Evolutionary conservation across 2,797 vertebrate species (phyloP).

Genomic region (Macropodus opercularis): DNA sequence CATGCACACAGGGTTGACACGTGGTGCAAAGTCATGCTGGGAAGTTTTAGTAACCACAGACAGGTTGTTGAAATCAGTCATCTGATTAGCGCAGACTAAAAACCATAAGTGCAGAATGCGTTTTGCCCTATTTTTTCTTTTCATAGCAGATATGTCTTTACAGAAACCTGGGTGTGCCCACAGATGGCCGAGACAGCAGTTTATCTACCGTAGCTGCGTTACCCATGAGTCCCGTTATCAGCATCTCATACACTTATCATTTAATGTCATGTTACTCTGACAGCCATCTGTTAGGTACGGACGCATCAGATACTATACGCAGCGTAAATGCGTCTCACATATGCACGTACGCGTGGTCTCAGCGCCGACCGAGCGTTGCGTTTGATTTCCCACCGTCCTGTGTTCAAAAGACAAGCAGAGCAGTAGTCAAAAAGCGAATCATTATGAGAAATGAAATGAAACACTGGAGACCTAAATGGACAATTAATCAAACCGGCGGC

Average conservation of each 20-base stretch:
- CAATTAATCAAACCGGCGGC: conserved; percentile 3
- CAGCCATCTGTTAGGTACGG: conserved; percentile 25
- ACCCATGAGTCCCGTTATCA: too few species aligned
- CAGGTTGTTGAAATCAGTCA: conserved; percentile 13
- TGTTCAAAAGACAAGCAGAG: conserved; percentile 2
- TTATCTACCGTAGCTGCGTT: not conserved
- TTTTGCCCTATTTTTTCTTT: not conserved
- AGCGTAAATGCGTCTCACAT: too few species aligned
- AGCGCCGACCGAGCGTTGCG: too few species aligned
- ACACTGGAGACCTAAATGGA: not conserved
- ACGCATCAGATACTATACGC: too few species aligned
- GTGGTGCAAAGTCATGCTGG: conserved; percentile 6
- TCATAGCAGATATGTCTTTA: too few species aligned
- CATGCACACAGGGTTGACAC: conserved; percentile 9
- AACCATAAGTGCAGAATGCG: too few species aligned
- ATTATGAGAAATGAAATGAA: not conserved
- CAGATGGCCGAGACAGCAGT: not conserved
- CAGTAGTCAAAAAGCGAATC: conserved; percentile 12
- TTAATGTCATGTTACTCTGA: too few species aligned
- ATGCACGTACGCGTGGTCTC: too few species aligned
- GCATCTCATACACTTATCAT: too few species aligned
- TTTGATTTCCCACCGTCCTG: not conserved
- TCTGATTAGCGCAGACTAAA: conserved; percentile 13
- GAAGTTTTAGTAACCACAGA: conserved; percentile 1
- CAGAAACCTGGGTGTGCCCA: not conserved